Conservation (phyloP, 2,797 vertebrate species). For the Buphagus erythrorhynchus region DNA sequence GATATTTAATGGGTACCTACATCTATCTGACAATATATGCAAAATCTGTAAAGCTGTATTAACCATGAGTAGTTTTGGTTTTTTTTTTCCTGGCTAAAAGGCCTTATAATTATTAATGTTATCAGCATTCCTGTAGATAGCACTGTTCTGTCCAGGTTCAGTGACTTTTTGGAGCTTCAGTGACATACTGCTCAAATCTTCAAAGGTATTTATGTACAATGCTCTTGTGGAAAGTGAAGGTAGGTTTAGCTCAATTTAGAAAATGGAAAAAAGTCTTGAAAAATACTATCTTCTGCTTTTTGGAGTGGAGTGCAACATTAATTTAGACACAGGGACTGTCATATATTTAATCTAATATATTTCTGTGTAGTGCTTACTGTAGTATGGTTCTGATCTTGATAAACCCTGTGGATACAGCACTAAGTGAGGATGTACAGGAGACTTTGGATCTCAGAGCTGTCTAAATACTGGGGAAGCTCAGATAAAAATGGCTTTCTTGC, state of each 20-base stretch:
- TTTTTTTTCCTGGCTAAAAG: background rate
- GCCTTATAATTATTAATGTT: background rate
- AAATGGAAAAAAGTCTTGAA: background rate
- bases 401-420: background rate
- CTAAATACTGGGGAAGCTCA: background rate
- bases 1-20: background rate
- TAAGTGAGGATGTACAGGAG: background rate
- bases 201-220: background rate
- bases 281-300: background rate
- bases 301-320: background rate
- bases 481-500: background rate
- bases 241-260: background rate
- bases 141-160: background rate
- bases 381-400: background rate
- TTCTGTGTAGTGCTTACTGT: background rate
- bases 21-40: background rate
- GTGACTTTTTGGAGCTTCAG: background rate
- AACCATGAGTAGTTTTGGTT: background rate
- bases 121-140: background rate
- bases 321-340: background rate
- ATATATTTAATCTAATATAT: background rate
- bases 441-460: background rate
- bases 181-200: background rate
- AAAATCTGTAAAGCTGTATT: background rate
- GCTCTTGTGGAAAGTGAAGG: background rate